Percentiles rank a stretch among this genome's conserved stretches.
phyloP scores from a whole-genome alignment of 2,888 invertebrate species.

The Drosophila vallismaia region DNA sequence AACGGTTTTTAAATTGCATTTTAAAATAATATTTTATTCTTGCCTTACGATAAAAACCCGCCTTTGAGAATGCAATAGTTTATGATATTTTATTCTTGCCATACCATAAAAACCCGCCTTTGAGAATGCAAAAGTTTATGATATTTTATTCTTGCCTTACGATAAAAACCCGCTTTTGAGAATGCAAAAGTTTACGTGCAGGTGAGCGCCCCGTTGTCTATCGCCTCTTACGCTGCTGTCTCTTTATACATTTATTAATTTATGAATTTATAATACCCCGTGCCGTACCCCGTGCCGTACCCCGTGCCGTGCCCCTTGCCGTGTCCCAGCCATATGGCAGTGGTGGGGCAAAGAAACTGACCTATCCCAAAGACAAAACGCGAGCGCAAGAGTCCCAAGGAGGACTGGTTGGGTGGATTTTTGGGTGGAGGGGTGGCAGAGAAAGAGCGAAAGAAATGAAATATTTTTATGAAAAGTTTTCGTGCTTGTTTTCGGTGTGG shows the following conservation, averaged over 20 bases:
- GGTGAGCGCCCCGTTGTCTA: neutral
- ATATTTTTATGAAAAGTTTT: constrained; percentile 48
- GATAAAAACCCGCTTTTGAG: too few species aligned
- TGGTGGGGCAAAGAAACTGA: constrained; percentile 60
- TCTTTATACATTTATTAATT: constrained; percentile 36
- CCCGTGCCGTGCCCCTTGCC: neutral
- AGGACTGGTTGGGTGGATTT: neutral
- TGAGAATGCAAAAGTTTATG: too few species aligned
- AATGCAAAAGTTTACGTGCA: neutral
- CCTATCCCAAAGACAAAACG: constrained; percentile 66
- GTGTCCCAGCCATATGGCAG: constrained; percentile 61
- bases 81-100: too few species aligned
- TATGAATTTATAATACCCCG: constrained; percentile 34
- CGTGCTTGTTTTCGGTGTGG: constrained; percentile 44
- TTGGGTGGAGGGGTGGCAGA: neutral
- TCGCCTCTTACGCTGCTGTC: neutral
- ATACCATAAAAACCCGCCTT: too few species aligned
- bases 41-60: too few species aligned
- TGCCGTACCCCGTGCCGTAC: neutral
- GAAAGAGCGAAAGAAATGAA: constrained; percentile 31
- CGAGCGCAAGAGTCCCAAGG: neutral
- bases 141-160: too few species aligned
- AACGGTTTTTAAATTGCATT: neutral
- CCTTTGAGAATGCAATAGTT: too few species aligned
- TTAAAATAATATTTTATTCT: neutral